A percentile compares a stretch with the other conserved stretches of the same genome.
These are phyloP conservation scores for Odiellus spinosus DNA, from an alignment of 2,888 invertebrate genomes.

Conservation along the genomic window DNA sequence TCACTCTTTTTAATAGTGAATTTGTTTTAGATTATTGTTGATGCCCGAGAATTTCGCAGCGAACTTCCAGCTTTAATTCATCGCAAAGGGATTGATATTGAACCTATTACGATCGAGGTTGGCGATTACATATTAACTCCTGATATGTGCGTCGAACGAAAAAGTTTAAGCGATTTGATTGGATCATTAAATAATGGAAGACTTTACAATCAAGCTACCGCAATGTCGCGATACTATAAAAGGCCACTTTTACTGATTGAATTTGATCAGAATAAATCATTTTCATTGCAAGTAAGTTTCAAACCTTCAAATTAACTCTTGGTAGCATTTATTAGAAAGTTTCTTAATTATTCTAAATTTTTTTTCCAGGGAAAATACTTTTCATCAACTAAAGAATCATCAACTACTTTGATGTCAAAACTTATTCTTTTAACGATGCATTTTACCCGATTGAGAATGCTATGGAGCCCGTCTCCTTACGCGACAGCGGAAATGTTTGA, in stretches of 20 bases:
- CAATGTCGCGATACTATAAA: slow-evolving; percentile 77
- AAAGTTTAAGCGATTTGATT: slow-evolving; percentile 86
- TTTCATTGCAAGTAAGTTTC: slow-evolving; percentile 63
- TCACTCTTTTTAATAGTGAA: neutral
- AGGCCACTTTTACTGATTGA: slow-evolving; percentile 85
- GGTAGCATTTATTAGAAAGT: no score
- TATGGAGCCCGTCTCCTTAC: slow-evolving; percentile 94
- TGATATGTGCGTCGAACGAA: slow-evolving; percentile 90
- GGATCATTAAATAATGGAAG: slow-evolving; percentile 89
- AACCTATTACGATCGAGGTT: slow-evolving; percentile 71
- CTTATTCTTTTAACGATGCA: slow-evolving; percentile 83
- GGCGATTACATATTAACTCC: slow-evolving; percentile 96
- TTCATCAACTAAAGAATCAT: slow-evolving; percentile 56
- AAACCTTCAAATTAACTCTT: neutral
- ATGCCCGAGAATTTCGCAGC: slow-evolving; percentile 94
- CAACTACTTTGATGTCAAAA: slow-evolving; percentile 66
- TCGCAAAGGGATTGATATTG: slow-evolving; percentile 76
- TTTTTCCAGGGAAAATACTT: slow-evolving; percentile 49
- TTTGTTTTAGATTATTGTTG: slow-evolving; percentile 49
- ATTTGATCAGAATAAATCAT: slow-evolving; percentile 85
- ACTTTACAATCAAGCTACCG: slow-evolving; percentile 82
- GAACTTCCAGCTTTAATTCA: slow-evolving; percentile 88
- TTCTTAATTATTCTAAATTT: neutral
- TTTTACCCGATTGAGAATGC: slow-evolving; percentile 76
- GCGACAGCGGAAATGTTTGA: slow-evolving; percentile 91